phyloP scores from a whole-genome alignment of 2,113 vertebrate species.

The Connochaetes taurinus region DNA sequence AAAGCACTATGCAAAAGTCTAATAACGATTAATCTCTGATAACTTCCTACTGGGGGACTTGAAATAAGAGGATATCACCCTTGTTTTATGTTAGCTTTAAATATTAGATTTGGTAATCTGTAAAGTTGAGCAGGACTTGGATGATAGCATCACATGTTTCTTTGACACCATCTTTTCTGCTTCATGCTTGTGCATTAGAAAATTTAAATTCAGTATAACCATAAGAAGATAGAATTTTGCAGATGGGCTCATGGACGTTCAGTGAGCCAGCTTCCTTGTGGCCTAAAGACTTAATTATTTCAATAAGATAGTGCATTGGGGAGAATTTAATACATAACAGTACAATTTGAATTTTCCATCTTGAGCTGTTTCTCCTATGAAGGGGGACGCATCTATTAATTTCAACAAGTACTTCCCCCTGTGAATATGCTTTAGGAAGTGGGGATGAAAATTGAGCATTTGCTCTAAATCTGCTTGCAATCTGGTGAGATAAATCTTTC shows the following conservation, averaged over 20 bases:
- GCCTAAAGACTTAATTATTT: slow-evolving; percentile 43
- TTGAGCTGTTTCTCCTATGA: background rate
- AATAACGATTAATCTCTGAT: slow-evolving; percentile 32
- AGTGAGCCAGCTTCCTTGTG: background rate
- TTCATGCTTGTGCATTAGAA: slow-evolving; percentile 35
- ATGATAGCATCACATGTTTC: slow-evolving; percentile 11
- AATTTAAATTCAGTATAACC: slow-evolving; percentile 10
- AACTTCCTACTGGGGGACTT: background rate
- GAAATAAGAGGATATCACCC: background rate
- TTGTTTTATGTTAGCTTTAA: slow-evolving; percentile 33
- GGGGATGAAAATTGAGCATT: slow-evolving; percentile 27
- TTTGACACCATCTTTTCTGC: slow-evolving; percentile 31
- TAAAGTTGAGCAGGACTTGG: background rate
- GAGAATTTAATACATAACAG: slow-evolving; percentile 17
- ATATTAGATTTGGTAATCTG: slow-evolving; percentile 9
- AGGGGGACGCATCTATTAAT: slow-evolving; percentile 3
- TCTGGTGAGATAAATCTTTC: slow-evolving; percentile 27
- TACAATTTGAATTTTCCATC: slow-evolving; percentile 4
- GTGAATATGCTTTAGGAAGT: slow-evolving; percentile 30
- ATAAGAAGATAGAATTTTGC: background rate
- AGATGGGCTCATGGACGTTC: slow-evolving; percentile 5
- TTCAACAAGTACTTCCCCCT: slow-evolving; percentile 13
- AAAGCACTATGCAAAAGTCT: background rate
- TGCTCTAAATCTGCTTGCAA: slow-evolving; percentile 37
- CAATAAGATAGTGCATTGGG: background rate